Conservation (phyloP, 1,140 invertebrate species). For the Diorhabda sublineata region DNA sequence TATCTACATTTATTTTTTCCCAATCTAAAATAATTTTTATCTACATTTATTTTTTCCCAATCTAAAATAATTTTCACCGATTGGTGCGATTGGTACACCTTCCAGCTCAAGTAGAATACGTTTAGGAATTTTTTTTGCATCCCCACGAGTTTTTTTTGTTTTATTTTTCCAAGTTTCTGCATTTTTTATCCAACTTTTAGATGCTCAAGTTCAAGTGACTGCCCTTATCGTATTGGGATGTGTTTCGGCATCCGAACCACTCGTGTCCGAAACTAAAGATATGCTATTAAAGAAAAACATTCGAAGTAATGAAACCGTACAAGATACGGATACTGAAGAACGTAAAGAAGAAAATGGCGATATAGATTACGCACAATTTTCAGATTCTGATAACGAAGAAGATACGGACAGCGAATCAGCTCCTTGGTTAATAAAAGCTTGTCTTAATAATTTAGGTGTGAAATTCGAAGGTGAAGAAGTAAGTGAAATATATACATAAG, state of each 20-base stretch:
- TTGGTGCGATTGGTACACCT: too few relatives aligned
- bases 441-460: conserved; percentile 52
- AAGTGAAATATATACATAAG: too few relatives aligned
- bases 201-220: conserved; percentile 70
- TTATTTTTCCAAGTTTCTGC: too few relatives aligned
- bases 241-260: conserved; percentile 62
- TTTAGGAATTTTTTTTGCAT: too few relatives aligned
- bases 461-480: conserved; percentile 36
- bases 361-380: conserved; percentile 36
- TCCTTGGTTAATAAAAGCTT: conserved; percentile 55
- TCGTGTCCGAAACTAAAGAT: conserved; percentile 52
- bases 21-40: too few relatives aligned
- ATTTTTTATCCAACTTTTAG: conserved; percentile 44
- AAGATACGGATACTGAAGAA: conserved; percentile 5
- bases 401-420: conserved; percentile 22
- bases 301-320: neutral
- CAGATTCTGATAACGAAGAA: conserved; percentile 21
- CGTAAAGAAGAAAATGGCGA: conserved; percentile 14
- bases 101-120: too few relatives aligned
- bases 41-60: too few relatives aligned
- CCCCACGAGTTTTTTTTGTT: too few relatives aligned
- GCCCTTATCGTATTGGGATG: conserved; percentile 73
- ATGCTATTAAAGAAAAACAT: conserved; percentile 41
- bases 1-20: too few relatives aligned
- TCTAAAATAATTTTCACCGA: too few relatives aligned